Evolutionary conservation across 2,113 vertebrate genomes (phyloP).

Genomic region (Psilopogon haemacephalus): DNA sequence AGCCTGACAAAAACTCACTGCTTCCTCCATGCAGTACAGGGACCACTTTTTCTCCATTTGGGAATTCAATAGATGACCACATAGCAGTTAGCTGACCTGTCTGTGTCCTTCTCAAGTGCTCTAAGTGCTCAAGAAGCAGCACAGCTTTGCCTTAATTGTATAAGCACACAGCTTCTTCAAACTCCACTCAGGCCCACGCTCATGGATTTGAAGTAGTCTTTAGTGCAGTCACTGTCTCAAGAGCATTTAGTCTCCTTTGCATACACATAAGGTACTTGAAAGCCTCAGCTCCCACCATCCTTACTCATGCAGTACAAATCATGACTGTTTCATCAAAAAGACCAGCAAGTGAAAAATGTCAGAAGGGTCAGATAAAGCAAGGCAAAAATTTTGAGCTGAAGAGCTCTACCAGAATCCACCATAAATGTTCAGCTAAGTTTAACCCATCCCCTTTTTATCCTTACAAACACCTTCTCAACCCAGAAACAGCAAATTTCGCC

Average conservation of each 20-base stretch:
- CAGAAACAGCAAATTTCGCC: neutral
- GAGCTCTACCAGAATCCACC: neutral
- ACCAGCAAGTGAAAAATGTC: neutral
- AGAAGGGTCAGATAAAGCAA: neutral
- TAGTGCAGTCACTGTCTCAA: neutral
- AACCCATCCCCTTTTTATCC: neutral
- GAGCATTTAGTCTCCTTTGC: neutral
- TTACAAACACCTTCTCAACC: neutral
- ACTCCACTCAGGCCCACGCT: neutral
- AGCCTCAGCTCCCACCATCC: neutral
- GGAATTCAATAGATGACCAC: neutral
- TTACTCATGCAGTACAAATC: neutral
- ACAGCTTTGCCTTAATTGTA: neutral
- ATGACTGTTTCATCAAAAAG: rapidly evolving
- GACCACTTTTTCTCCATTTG: neutral
- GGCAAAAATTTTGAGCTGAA: neutral
- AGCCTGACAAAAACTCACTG: neutral
- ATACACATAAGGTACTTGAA: neutral
- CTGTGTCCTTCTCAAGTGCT: neutral
- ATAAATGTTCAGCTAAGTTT: rapidly evolving
- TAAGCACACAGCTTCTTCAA: neutral
- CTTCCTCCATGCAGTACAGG: neutral
- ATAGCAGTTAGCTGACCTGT: neutral
- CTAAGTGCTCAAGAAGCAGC: neutral
- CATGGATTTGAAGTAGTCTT: neutral